These are phyloP conservation scores for Lysandra bellargus DNA, from an alignment of 2,888 invertebrate genomes.

Conservation along the genomic window DNA sequence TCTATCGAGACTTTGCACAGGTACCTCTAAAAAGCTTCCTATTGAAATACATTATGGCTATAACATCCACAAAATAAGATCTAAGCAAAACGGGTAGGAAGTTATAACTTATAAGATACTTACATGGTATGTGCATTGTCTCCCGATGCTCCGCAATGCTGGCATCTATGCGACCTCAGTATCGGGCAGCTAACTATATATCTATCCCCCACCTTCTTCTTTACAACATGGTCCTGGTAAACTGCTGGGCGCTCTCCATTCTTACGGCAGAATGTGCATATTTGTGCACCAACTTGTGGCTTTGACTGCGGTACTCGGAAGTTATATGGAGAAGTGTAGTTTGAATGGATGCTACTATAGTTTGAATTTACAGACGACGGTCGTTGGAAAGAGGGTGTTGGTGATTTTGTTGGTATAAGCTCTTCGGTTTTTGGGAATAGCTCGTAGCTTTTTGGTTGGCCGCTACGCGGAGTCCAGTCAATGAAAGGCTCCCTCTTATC, in stretches of 20 bases:
- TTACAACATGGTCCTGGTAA: conserved; percentile 63
- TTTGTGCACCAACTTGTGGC: conserved; percentile 44
- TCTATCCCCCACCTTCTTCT: conserved; percentile 54
- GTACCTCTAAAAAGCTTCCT: too few species aligned
- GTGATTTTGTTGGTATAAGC: conserved; percentile 3
- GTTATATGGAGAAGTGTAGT: neutral
- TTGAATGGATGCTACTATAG: neutral
- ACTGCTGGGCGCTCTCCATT: conserved; percentile 69
- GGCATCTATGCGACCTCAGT: conserved; percentile 62
- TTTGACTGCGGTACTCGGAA: conserved; percentile 37
- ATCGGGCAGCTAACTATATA: conserved; percentile 67
- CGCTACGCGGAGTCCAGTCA: conserved; percentile 44
- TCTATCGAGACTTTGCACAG: too few species aligned
- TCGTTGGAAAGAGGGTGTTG: neutral
- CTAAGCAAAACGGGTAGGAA: too few species aligned
- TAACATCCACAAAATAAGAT: too few species aligned
- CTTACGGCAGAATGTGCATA: conserved; percentile 70
- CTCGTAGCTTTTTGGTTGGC: conserved; percentile 51
- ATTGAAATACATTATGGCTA: too few species aligned
- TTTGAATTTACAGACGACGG: neutral
- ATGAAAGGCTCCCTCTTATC: neutral
- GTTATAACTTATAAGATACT: conserved; percentile 46
- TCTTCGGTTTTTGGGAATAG: conserved; percentile 58
- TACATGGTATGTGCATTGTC: conserved; percentile 74
- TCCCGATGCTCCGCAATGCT: conserved; percentile 61